Evolutionary conservation across 1,140 invertebrate genomes (phyloP).

Genomic region (Ephestia elutella): DNA sequence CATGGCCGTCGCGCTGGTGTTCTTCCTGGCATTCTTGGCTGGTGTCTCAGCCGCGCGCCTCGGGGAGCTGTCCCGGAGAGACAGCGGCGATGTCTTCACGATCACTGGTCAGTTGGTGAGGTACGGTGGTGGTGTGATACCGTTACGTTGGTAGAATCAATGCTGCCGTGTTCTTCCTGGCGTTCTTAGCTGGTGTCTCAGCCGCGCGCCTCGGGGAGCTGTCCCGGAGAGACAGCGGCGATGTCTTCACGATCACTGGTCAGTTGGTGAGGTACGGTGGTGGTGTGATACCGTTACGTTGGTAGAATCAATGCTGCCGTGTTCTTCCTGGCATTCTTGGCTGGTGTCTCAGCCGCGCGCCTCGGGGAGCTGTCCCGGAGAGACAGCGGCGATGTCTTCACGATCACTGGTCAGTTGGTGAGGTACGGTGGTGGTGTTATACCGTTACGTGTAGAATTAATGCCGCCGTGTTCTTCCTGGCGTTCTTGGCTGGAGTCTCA

Average conservation of each 20-base stretch:
- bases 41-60: conserved; percentile 34
- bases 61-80: conserved; percentile 47
- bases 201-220: conserved; percentile 49
- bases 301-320: conserved; percentile 35
- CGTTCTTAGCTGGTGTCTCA: conserved; percentile 30
- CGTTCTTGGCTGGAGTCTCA: conserved; percentile 26
- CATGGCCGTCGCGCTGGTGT: conserved; percentile 49
- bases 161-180: conserved; percentile 38
- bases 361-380: conserved; percentile 49
- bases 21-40: conserved; percentile 35
- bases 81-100: conserved; percentile 54
- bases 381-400: conserved; percentile 53
- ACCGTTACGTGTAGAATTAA: too few species aligned
- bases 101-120: conserved; percentile 33
- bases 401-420: conserved; percentile 31
- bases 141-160: not conserved
- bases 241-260: conserved; percentile 48
- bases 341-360: conserved; percentile 35
- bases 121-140: conserved; percentile 17
- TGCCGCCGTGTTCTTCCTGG: conserved; percentile 40
- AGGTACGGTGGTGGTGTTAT: too few species aligned
- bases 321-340: conserved; percentile 35
- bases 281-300: not conserved
- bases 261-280: too few species aligned
- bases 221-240: conserved; percentile 45